Conservation (phyloP, 2,113 vertebrate species). For the Lepisosteus osseus region DNA sequence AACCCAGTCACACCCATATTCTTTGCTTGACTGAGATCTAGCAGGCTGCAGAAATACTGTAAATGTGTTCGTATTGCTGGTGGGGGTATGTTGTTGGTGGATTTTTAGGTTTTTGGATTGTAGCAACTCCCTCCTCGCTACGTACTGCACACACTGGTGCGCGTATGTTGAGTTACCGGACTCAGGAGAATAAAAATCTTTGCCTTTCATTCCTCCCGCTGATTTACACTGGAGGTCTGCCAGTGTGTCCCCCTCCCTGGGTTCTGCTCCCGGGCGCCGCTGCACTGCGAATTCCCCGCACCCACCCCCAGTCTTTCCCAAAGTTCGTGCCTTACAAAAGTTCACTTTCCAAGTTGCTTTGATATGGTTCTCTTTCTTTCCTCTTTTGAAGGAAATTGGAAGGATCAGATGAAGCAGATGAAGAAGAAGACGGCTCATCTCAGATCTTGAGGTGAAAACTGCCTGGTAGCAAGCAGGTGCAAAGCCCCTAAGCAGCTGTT, state of each 20-base stretch:
- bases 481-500: conserved; percentile 78
- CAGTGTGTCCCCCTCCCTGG: conserved; percentile 39
- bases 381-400: conserved; percentile 42
- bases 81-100: background rate
- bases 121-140: conserved; percentile 75
- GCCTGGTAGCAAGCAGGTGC: conserved; percentile 81
- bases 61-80: no score
- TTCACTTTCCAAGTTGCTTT: conserved; percentile 38
- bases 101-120: conserved; percentile 57
- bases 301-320: conserved; percentile 35
- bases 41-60: no score
- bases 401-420: conserved; percentile 44
- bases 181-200: conserved; percentile 70
- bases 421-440: conserved; percentile 56
- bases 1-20: no score
- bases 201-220: conserved; percentile 70
- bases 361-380: conserved; percentile 28
- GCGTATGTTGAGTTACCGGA: conserved; percentile 72
- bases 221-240: conserved; percentile 76
- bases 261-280: conserved; percentile 15
- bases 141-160: conserved; percentile 70
- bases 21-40: no score
- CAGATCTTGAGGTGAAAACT: conserved; percentile 70
- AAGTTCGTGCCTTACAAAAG: conserved; percentile 29
- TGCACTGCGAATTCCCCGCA: conserved; percentile 39